Evolutionary conservation across 2,797 vertebrate genomes (phyloP), one percentile per base, ranked within the genome.

Genomic region (Mormyrus proboscirostris): DNA sequence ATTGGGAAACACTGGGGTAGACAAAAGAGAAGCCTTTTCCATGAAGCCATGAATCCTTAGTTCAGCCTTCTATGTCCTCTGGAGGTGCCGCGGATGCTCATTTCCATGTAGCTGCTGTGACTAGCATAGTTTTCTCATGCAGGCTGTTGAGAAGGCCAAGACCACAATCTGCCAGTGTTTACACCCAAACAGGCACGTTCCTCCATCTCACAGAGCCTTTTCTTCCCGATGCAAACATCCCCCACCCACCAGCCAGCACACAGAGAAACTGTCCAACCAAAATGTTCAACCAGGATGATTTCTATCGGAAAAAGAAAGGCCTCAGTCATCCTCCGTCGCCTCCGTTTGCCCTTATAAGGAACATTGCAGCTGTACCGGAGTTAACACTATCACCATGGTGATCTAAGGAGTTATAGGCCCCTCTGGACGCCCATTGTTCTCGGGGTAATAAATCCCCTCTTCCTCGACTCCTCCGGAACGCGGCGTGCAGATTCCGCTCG

Each of bases 321-420:
- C 87, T 88, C 87, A 44, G 33, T 55, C 89, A 44, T 25, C 50
- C 55, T 62, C 89, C n/a, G 12, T 50, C 53, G 12, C 44, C 84
- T 89, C 85, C 44, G 7, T 53, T 16, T 69, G 22, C 62, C 89
- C 89, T 62, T 38, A 51, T 86, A 79, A 53, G 16, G 88, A 49
- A 25, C 38, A 12, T 19, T 55, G 62, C 62, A 84, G 89, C 90
- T 88, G 87, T 53, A 73, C 57, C 22, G 50, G 22, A 88, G 88
- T 89, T 89, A 86, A 88, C 89, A 79, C 87, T 89, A 89, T 90
- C 89, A 69, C 90, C 89, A 88, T 88, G 90, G 90, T 59, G 87
- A 90, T 89, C 87, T 88, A 86, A 90, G 90, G 83, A 86, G 87
- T 88, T 89, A 89, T 59, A 89, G 88, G 79, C 84, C 88, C 76